phyloP scores from a whole-genome alignment of 2,888 invertebrate species.

The Nephrotoma flavescens region DNA sequence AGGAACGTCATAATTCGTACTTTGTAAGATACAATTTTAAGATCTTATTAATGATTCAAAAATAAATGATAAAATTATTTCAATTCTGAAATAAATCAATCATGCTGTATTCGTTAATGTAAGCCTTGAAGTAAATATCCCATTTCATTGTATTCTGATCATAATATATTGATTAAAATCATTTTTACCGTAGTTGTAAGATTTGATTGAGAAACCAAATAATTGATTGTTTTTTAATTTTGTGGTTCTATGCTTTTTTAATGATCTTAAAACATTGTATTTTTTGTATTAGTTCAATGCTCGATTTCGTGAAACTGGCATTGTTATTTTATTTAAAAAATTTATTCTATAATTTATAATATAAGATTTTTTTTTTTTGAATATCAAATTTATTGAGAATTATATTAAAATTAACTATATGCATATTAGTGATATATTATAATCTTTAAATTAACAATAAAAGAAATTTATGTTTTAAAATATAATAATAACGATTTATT shows the following conservation, averaged over 20 bases:
- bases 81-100: neutral
- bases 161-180: neutral
- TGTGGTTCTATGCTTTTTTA: neutral
- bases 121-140: neutral
- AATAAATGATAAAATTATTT: neutral
- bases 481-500: neutral
- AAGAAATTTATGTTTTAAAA: neutral
- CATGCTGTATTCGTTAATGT: neutral
- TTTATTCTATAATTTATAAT: neutral
- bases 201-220: neutral
- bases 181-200: neutral
- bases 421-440: neutral
- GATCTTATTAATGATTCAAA: neutral
- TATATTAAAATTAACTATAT: neutral
- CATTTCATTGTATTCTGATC: neutral
- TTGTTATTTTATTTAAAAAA: neutral
- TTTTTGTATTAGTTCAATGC: neutral
- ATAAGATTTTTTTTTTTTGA: neutral
- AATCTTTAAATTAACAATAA: neutral
- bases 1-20: neutral
- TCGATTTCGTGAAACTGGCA: neutral
- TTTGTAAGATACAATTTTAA: neutral
- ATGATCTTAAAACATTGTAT: neutral
- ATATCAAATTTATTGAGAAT: neutral
- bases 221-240: neutral